Evolutionary conservation across 2,113 vertebrate genomes (phyloP), one percentile per base, ranked within the genome.

Genomic region (Mirza zaza): DNA sequence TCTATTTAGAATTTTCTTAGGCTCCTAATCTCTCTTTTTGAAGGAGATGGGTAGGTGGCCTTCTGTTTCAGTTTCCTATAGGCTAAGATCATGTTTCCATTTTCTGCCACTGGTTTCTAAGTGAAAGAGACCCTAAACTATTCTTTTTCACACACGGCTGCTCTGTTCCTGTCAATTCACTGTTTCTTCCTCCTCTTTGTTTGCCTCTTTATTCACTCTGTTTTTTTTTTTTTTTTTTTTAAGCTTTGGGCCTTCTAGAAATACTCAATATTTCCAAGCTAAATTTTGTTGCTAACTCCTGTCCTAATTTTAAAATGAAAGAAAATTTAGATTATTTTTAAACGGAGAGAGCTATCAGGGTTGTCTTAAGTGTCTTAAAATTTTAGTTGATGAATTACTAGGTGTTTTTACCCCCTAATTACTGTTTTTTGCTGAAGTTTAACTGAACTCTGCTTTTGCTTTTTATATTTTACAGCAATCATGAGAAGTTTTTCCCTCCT

Each of bases 401-500:
- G 32, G 7, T 76, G 59, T 32, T n/a, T 3, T 34, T 29, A 63
- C 10, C 5, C 29, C 61, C 12, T 3, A 32, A 8, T 85, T 20
- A 71, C 6, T 77, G 1, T 92, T 94, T 73, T 59, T 45, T 73
- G 91, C 25, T 90, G 57, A 93, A 76, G 17, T 86, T 94, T 97
- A 45, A 95, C 82, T 91, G 59, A 96, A 82, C 13, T 68, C 34
- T 73, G 14, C 85, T 87, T 71, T 48, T 95, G 67, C 73, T 97
- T 97, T 95, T 97, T 90, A 1, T 98, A 50, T 91, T 98, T 99
- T 98, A 70, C 98, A 99, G 99, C 99, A 61, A 99, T 99, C 98
- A 99, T 99, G 99, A 99, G 99, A 97, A 99, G 99, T 98, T 99
- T 99, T 98, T 99, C 99, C 77, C 99, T 99, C 97, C 99, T 99